Evolutionary conservation across 2,113 vertebrate species (phyloP), one percentile per base, ranked within the genome.

Genomic region (Neogale vison): DNA sequence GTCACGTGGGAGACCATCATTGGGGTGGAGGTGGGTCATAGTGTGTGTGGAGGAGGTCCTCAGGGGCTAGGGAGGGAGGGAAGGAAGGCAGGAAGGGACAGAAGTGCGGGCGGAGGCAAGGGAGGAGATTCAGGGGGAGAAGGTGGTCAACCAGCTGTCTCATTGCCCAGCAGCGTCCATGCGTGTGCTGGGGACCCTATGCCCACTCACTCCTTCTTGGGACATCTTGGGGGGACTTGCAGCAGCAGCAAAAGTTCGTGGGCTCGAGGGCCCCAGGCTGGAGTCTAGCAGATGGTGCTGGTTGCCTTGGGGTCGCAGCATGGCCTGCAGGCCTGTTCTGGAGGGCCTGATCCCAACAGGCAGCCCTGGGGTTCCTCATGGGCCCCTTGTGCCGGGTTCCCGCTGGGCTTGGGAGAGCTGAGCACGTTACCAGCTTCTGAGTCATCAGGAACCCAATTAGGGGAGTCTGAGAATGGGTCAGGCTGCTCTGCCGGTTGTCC

Each of bases 371-470:
- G 52, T n/a, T 69, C 63, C 17, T n/a, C 29, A 2, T 0, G 14
- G 87, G 47, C 6, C 15, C 29, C 10, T 6, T 0, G 0, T 2
- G 20, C 29, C 4, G 26, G 67, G 42, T 42, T 11, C 0, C 18
- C 29, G 1, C 42, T 13, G 23, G 36, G 31, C 13, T 50, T 23
- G 4, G 47, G 34, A 36, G 86, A 97, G 93, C 26, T 6, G 0
- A 50, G 95, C 80, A 14, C 15, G 1, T 31, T 88, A 82, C 96
- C 97, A 95, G 94, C 82, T 94, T 93, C 79, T 88, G 80, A 90
- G 89, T 95, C 72, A 88, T 98, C 97, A 98, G 84, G 95, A 98
- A 88, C 96, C 97, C 97, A 98, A 95, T 98, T 98, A 98, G 84
- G 57, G 94, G 94, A 59, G 71, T 93, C 98, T 97, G 97, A 96